phyloP scores from a whole-genome alignment of 2,888 invertebrate genomes.

The Scrobipalpa atriplicella region DNA sequence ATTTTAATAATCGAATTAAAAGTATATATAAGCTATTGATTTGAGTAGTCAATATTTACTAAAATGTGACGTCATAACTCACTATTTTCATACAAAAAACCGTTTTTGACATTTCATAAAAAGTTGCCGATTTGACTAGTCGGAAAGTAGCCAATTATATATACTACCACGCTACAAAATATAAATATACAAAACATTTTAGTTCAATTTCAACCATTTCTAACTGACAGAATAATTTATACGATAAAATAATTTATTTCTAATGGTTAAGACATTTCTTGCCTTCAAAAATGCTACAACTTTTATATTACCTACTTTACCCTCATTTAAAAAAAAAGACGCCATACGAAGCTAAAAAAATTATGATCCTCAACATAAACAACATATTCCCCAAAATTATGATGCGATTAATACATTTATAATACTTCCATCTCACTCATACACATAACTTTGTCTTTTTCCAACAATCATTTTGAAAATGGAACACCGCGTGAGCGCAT shows the following conservation, averaged over 20 bases:
- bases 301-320: constrained; percentile 14
- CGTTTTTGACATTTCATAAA: too few species aligned
- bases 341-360: constrained; percentile 33
- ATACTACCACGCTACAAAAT: not conserved
- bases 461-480: constrained; percentile 68
- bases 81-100: too few species aligned
- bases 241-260: constrained; percentile 4
- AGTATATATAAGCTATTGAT: too few species aligned
- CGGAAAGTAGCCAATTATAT: not conserved
- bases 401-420: constrained; percentile 79
- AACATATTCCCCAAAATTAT: constrained; percentile 74
- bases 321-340: constrained; percentile 18
- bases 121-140: too few species aligned
- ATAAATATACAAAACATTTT: not conserved
- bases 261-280: constrained; percentile 20
- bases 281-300: constrained; percentile 5
- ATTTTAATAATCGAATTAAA: too few species aligned
- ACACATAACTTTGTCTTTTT: constrained; percentile 38
- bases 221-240: not conserved
- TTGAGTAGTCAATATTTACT: too few species aligned
- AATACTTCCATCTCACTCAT: constrained; percentile 49
- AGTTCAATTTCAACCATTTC: not conserved
- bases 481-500: constrained; percentile 73
- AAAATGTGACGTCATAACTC: too few species aligned
- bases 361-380: constrained; percentile 57